Conservation (phyloP, 2,113 vertebrate species). For the Cyprinodon variegatus region DNA sequence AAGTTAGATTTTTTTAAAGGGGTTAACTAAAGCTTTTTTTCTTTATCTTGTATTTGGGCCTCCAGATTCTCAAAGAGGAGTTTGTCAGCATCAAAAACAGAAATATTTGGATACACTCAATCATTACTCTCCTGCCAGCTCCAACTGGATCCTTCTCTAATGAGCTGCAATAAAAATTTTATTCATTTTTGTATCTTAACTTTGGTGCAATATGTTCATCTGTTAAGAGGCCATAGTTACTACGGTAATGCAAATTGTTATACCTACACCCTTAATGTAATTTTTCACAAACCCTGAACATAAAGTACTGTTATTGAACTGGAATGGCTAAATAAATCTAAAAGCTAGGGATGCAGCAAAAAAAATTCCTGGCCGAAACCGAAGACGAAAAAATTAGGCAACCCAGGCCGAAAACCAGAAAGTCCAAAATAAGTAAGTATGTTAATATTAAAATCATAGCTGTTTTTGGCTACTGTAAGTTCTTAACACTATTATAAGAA, state of each 20-base stretch:
- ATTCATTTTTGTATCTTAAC: too few relatives aligned
- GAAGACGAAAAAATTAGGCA: too few relatives aligned
- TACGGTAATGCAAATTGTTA: neutral
- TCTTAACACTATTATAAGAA: too few relatives aligned
- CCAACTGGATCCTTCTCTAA: constrained; percentile 3
- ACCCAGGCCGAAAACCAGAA: too few relatives aligned
- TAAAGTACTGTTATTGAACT: neutral
- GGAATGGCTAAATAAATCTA: neutral
- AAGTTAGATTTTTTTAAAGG: constrained; percentile 53
- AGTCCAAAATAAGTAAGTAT: too few relatives aligned
- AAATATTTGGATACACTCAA: constrained; percentile 8
- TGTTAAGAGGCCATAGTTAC: neutral
- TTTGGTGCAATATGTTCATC: too few relatives aligned
- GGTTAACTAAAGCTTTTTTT: constrained; percentile 22
- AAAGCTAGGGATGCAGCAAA: neutral
- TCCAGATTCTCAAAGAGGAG: neutral
- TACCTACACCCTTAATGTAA: neutral
- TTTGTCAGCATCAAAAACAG: constrained; percentile 21
- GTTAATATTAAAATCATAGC: too few relatives aligned
- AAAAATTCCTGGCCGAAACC: too few relatives aligned
- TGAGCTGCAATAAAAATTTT: neutral
- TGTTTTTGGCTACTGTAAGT: too few relatives aligned
- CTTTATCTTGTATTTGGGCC: constrained; percentile 13
- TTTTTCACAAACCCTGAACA: neutral
- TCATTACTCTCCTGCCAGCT: constrained; percentile 5